These are phyloP conservation scores for Tuta absoluta DNA, from an alignment of 2,888 invertebrate genomes.

Conservation along the genomic window DNA sequence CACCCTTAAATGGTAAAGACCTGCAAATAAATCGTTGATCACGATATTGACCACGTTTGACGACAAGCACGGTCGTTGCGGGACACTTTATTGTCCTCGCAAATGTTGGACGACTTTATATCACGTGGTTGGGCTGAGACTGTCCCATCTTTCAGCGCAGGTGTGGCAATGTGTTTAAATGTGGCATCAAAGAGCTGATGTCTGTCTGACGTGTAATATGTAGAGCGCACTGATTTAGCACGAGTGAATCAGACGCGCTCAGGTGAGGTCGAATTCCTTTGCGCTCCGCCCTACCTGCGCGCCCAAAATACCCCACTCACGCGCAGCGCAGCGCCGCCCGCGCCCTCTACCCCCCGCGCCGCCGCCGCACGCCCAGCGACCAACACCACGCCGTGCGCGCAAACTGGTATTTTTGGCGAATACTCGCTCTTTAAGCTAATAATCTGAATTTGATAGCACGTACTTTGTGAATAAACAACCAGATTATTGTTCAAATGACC, in stretches of 20 bases:
- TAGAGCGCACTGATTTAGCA: slow-evolving; percentile 73
- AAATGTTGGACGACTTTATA: slow-evolving; percentile 22
- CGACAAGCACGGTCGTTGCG: slow-evolving; percentile 33
- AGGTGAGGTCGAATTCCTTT: slow-evolving; percentile 80
- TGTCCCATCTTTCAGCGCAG: slow-evolving; percentile 29
- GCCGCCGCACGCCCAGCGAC: slow-evolving; percentile 41
- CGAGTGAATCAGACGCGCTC: slow-evolving; percentile 74
- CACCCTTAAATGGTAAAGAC: slow-evolving; percentile 66
- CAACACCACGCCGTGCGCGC: slow-evolving; percentile 39
- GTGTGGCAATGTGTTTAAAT: slow-evolving; percentile 44
- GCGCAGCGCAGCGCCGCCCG: slow-evolving; percentile 50
- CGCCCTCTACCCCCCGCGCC: slow-evolving; percentile 44
- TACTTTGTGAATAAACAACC: slow-evolving; percentile 42
- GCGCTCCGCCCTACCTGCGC: slow-evolving; percentile 73
- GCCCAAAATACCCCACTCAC: slow-evolving; percentile 71
- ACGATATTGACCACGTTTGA: slow-evolving; percentile 50
- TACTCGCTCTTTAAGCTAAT: slow-evolving; percentile 47
- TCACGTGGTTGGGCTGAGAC: slow-evolving; percentile 7
- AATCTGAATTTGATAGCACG: slow-evolving; percentile 46
- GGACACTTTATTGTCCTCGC: slow-evolving; percentile 36
- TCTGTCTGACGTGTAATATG: slow-evolving; percentile 60
- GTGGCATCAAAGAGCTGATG: slow-evolving; percentile 54
- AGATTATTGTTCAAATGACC: background rate
- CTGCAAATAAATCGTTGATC: slow-evolving; percentile 75
- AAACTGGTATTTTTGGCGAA: slow-evolving; percentile 57